A percentile compares a stretch with the other conserved stretches of the same genome.
phyloP scores from a whole-genome alignment of 2,113 vertebrate genomes.

The Acanthochromis polyacanthus region DNA sequence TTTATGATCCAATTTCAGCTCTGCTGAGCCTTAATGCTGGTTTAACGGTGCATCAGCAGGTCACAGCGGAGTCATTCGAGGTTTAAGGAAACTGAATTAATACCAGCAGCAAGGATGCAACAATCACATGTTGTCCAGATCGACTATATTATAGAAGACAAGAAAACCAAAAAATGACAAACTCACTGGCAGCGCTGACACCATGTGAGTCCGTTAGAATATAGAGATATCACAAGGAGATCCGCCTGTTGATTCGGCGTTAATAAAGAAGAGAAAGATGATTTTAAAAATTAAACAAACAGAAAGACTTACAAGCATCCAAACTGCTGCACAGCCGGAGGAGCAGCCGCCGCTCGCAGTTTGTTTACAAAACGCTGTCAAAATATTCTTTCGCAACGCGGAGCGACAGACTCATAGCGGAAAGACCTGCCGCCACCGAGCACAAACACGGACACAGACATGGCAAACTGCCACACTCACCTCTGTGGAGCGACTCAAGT shows the following conservation, averaged over 20 bases:
- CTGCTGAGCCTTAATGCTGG: neutral
- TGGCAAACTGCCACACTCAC: constrained; percentile 54
- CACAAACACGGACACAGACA: neutral
- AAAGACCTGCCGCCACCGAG: too few species aligned
- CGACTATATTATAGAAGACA: neutral
- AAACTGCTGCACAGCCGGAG: neutral
- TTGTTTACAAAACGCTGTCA: constrained; percentile 81
- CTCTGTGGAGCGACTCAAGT: constrained; percentile 62
- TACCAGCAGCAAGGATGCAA: neutral
- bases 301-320: neutral
- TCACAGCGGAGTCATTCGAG: neutral
- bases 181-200: neutral
- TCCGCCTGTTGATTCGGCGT: constrained; percentile 72
- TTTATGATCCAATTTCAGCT: constrained; percentile 13
- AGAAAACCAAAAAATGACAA: neutral
- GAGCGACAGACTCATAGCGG: too few species aligned
- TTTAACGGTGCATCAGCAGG: neutral
- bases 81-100: constrained; percentile 6
- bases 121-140: neutral
- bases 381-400: constrained; percentile 65
- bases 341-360: constrained; percentile 53
- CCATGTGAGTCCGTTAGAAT: neutral
- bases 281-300: too few species aligned
- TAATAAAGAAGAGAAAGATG: neutral
- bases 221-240: neutral